Percentiles rank a stretch among this genome's conserved stretches.
Evolutionary conservation across 2,113 vertebrate species (phyloP).

Genomic region (Motacilla tschutschensis): DNA sequence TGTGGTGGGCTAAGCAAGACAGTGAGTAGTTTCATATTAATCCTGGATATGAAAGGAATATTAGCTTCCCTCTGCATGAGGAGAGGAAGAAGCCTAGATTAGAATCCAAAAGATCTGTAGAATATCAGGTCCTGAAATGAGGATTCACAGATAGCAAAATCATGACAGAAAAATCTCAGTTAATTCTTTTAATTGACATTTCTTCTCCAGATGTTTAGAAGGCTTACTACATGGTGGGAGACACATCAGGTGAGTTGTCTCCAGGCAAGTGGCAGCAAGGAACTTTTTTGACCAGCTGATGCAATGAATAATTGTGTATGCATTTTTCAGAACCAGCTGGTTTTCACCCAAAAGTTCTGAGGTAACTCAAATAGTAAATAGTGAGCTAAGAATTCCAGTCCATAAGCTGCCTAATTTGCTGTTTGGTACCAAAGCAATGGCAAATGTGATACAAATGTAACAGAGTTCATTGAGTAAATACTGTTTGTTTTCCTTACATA

Average conservation of each 20-base stretch:
- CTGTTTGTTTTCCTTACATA: neutral
- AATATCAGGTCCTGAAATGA: neutral
- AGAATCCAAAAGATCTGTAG: neutral
- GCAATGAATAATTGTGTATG: neutral
- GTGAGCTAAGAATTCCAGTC: neutral
- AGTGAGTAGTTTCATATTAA: neutral
- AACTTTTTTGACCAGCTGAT: neutral
- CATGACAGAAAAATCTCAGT: neutral
- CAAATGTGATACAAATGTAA: neutral
- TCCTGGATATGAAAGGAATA: neutral
- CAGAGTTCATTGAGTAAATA: neutral
- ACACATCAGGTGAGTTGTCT: neutral
- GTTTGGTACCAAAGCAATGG: neutral
- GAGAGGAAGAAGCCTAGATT: neutral
- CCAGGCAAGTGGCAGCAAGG: neutral
- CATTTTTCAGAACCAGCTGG: neutral
- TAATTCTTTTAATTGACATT: neutral
- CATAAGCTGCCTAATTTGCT: neutral
- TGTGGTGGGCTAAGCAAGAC: neutral
- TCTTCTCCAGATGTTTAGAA: neutral
- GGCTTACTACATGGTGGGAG: neutral
- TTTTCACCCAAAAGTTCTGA: neutral
- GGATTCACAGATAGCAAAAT: neutral
- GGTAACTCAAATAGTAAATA: neutral
- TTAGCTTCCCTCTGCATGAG: neutral